These are phyloP conservation scores for Ecliptopera silaceata DNA, from an alignment of 2,888 invertebrate species.

Conservation along the genomic window DNA sequence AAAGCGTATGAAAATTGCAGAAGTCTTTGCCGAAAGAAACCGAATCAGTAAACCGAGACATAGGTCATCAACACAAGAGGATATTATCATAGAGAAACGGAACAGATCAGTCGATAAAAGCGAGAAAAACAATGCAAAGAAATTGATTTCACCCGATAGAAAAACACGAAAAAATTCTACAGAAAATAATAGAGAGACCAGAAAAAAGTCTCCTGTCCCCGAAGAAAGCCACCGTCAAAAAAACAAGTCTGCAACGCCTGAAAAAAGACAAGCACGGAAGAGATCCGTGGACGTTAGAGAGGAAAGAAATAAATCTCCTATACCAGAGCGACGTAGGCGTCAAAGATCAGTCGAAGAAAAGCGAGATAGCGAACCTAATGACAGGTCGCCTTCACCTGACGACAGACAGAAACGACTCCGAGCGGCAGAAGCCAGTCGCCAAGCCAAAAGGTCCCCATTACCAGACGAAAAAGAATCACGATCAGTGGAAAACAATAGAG, in stretches of 20 bases:
- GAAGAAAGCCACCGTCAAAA: slow-evolving; percentile 12
- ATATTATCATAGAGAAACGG: slow-evolving; percentile 4
- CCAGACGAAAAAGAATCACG: slow-evolving; percentile 9
- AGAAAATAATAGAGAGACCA: slow-evolving; percentile 10
- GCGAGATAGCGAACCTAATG: slow-evolving; percentile 9
- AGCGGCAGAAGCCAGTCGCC: slow-evolving; percentile 18
- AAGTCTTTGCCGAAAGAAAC: slow-evolving; percentile 9
- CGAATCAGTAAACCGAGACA: slow-evolving; percentile 6
- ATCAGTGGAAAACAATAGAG: slow-evolving; percentile 4
- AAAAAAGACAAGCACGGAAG: slow-evolving; percentile 16
- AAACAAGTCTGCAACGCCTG: slow-evolving; percentile 17
- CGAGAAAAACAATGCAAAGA: slow-evolving; percentile 17
- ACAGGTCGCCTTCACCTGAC: slow-evolving; percentile 19
- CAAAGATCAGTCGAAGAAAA: slow-evolving; percentile 12
- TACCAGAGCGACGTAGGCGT: slow-evolving; percentile 13
- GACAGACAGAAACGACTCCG: slow-evolving; percentile 21
- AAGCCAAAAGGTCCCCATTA: slow-evolving; percentile 8
- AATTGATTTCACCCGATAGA: slow-evolving; percentile 10
- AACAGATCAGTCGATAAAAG: slow-evolving; percentile 14
- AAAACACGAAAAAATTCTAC: slow-evolving; percentile 6
- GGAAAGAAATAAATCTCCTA: slow-evolving; percentile 18
- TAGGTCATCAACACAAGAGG: slow-evolving; percentile 13
- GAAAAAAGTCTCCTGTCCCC: slow-evolving; percentile 9
- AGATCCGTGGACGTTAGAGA: slow-evolving; percentile 17
- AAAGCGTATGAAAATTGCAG: slow-evolving; percentile 16